Evolutionary conservation across 2,113 vertebrate species (phyloP).

Genomic region (Pteruthius melanotis): DNA sequence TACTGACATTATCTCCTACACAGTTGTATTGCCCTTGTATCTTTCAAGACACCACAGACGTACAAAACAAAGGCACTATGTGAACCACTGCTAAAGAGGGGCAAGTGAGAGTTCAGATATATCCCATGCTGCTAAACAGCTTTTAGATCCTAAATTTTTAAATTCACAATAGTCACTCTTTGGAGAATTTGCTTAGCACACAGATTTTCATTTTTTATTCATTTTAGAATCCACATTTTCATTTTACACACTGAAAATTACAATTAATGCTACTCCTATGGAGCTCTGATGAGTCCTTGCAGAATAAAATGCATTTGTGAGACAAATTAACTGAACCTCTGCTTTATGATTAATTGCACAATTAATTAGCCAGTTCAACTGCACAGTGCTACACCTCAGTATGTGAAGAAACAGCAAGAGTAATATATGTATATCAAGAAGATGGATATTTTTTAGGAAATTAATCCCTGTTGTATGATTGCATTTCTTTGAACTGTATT

Average conservation of each 20-base stretch:
- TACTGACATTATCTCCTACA: conserved; percentile 55
- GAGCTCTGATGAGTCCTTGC: neutral
- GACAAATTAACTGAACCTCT: neutral
- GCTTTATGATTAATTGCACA: neutral
- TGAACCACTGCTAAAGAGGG: neutral
- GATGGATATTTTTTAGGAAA: neutral
- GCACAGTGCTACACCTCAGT: neutral
- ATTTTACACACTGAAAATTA: neutral
- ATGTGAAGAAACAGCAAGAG: neutral
- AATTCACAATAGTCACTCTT: neutral
- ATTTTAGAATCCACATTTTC: neutral
- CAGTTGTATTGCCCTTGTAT: conserved; percentile 24
- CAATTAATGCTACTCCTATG: neutral
- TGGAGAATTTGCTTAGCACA: neutral
- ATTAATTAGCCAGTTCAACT: neutral
- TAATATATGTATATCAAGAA: neutral
- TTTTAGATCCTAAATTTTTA: neutral
- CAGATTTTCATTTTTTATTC: neutral
- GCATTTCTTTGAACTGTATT: neutral
- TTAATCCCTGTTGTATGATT: neutral
- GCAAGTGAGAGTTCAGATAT: neutral
- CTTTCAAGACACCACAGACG: neutral
- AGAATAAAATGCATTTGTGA: neutral
- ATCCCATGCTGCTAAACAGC: neutral
- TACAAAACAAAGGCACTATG: neutral